Conservation (phyloP, 2,888 invertebrate genomes). For the Ferrisia virgata region DNA sequence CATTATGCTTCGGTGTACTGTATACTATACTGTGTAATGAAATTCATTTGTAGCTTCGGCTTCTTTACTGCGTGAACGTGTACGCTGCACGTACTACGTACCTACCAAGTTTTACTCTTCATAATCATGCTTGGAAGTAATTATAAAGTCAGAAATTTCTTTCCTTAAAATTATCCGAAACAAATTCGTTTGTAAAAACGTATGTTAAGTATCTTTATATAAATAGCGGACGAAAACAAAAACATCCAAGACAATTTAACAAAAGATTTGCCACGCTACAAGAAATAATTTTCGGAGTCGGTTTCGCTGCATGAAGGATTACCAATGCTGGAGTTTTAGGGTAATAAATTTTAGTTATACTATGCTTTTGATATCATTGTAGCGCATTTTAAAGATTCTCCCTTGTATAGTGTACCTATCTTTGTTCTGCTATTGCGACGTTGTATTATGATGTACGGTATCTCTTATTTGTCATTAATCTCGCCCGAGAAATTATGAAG, state of each 20-base stretch:
- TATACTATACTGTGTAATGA: no score
- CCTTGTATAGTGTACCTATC: neutral
- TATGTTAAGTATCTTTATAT: neutral
- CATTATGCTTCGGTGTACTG: no score
- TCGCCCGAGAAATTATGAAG: constrained; percentile 11
- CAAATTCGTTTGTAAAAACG: neutral
- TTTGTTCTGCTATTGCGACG: neutral
- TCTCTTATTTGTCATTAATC: constrained; percentile 36
- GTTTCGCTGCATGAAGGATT: neutral
- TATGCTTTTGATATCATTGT: neutral
- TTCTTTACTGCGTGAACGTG: no score
- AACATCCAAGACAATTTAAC: neutral
- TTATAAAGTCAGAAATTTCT: no score
- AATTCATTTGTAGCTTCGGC: no score
- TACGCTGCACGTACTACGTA: no score
- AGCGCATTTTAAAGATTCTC: neutral
- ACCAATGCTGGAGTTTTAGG: neutral
- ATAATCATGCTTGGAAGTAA: no score
- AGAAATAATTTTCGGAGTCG: neutral
- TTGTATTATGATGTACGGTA: neutral
- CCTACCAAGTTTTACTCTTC: no score
- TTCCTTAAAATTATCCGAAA: neutral
- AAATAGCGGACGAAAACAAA: neutral
- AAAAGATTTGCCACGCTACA: neutral
- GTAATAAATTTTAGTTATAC: constrained; percentile 9